Base-by-base conservation (phyloP, 2,888 invertebrate species). In the Xestia ashworthii region DNA sequence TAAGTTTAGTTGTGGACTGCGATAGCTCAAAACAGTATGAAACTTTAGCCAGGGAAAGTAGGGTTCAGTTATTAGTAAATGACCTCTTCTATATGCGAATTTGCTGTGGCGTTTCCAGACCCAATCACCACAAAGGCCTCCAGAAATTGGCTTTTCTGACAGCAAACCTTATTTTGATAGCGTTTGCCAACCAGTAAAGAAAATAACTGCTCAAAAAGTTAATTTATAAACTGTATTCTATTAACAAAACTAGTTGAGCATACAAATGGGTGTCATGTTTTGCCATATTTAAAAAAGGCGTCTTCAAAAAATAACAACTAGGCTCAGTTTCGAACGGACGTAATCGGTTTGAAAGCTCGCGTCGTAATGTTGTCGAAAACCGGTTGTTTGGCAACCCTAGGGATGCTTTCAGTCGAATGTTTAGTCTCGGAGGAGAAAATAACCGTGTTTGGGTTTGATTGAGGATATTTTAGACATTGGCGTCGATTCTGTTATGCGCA, bases 341-440 rank as follows among this genome's bases (percentile, higher is more conserved):
- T 12, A 44, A 14, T 65, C n/a, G 1, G 16, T 16, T 41, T n/a
- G 5, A 25, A 65, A n/a, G 1, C 16, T 44, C 65, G 3, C 25
- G 65, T 44, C 44, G 8, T 25, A 44, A 16, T 16, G 2, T 25
- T 32, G 44, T 46, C 9, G 19, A 46, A 75, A 73, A 46, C 67
- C 8, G 4, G 6, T 38, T 70, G 6, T 48, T 75, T 62, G 74
- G 69, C 78, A 78, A 68, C 58, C 71, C 32, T 65, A 55, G 50
- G 80, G 74, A 81, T 76, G 77, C 46, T 19, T 44, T 77, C 68
- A 71, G 67, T 81, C 25, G 64, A 66, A 62, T 78, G 67, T 82
- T 80, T 80, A 82, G 71, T 82, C 67, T 82, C 60, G 22, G 5
- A 46, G 5, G 25, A 25, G 62, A 38, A 71, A 25, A 62, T 68